Conservation (phyloP, 2,888 invertebrate species). For the Tetramorium bicarinatum region DNA sequence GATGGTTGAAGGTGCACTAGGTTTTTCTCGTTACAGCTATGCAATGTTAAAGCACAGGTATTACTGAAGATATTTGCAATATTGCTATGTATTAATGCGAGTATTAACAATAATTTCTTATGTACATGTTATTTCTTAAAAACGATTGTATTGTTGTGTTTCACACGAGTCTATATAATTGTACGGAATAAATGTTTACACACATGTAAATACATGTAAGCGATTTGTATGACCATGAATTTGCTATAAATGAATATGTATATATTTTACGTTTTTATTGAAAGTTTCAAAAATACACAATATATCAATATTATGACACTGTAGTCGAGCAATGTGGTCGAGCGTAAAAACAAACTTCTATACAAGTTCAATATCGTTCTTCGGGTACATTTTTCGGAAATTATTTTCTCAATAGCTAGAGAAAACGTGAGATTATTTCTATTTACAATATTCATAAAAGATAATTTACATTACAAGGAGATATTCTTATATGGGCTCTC, state of each 20-base stretch:
- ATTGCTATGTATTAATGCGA: constrained; percentile 59
- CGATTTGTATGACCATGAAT: constrained; percentile 19
- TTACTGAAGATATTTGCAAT: constrained; percentile 29
- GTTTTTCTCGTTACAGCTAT: constrained; percentile 55
- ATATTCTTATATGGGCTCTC: neutral
- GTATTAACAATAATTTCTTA: constrained; percentile 74
- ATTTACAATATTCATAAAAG: constrained; percentile 23
- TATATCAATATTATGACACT: constrained; percentile 62
- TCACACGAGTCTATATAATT: constrained; percentile 73
- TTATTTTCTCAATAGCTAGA: neutral
- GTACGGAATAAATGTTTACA: constrained; percentile 75
- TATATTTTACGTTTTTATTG: constrained; percentile 70
- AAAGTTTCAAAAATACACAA: constrained; percentile 68
- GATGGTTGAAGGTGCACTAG: constrained; percentile 32
- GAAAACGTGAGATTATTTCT: neutral
- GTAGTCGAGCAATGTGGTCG: constrained; percentile 58
- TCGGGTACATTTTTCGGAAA: neutral
- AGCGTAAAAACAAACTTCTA: constrained; percentile 65
- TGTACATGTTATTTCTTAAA: constrained; percentile 64
- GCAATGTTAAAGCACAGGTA: constrained; percentile 40
- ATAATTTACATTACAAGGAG: neutral
- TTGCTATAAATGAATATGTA: constrained; percentile 17
- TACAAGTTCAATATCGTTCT: constrained; percentile 60
- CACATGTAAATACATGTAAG: constrained; percentile 48
- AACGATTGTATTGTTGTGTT: constrained; percentile 74